These are phyloP conservation scores for Melitaea athalia DNA, from an alignment of 2,888 invertebrate genomes.

Conservation along the genomic window DNA sequence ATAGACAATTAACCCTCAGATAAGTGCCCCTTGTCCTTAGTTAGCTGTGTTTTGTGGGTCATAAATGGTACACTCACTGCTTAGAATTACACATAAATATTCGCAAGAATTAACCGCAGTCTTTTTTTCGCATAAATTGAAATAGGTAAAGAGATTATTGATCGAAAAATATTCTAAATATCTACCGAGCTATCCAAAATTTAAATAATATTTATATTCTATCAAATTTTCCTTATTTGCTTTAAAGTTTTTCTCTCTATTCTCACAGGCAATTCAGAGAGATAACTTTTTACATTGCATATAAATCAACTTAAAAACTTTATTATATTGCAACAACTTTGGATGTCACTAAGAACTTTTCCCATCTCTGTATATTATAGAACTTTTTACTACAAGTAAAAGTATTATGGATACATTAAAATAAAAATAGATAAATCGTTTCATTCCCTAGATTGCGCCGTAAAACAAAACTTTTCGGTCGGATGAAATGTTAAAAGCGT, in stretches of 20 bases:
- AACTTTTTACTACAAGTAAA: background rate
- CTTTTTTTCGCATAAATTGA: background rate
- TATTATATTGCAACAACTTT: background rate
- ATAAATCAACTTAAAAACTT: background rate
- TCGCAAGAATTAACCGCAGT: conserved; percentile 14
- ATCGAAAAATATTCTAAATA: too few relatives aligned
- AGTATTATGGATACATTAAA: background rate
- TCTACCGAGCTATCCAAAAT: background rate
- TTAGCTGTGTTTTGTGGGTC: conserved; percentile 67
- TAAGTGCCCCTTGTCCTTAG: conserved; percentile 59
- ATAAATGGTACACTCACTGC: conserved; percentile 58
- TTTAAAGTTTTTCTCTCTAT: background rate
- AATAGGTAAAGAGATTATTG: background rate
- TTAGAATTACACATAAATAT: conserved; percentile 30
- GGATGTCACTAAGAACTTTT: background rate
- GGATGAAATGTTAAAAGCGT: conserved; percentile 38
- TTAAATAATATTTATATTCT: background rate
- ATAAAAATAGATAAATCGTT: background rate
- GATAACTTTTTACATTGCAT: background rate
- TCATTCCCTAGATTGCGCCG: background rate
- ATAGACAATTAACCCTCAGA: conserved; percentile 72
- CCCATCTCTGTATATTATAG: background rate
- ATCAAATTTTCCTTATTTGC: background rate
- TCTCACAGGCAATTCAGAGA: background rate
- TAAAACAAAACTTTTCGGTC: conserved; percentile 21